Evolutionary conservation across 2,888 invertebrate species (phyloP), one percentile per base, ranked within the genome.

Genomic region (Drosophila nr. perissopoda): DNA sequence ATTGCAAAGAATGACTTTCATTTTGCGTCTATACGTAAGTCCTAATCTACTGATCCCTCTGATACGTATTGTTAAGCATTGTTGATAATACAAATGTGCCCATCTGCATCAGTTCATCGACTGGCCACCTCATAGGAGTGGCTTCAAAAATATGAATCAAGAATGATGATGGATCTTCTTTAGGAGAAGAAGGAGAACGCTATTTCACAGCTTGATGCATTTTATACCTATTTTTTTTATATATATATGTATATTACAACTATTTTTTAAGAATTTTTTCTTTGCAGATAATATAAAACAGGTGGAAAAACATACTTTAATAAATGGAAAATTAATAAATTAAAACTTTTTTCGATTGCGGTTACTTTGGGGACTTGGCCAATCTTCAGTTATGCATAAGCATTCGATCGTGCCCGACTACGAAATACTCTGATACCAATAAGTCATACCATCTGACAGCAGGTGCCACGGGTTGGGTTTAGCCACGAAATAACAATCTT

Each of bases 1-100:
- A 79, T 63, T 68, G 63, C 65, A 72, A 72, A 61, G 60, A 48
- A 69, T 16, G 76, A 64, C 66, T 68, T 79, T 75, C 54, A 74
- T 76, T 79, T 33, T 49, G 18, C 49, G 27, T 16, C 5, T 27
- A 49, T 4, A 18, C 48, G 25, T 18, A 46, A 58, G 46, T 18
- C 18, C 11, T 7, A 3, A n/a, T 11, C 18, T 16, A 38, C 49
- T 25, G n/a, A 33, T n/a, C 49, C 1, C 29, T 49, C 48, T 2
- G 18, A 16, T 25, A 16, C 25, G 6, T 16, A 25, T 7, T 21
- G n/a, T 13, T 25, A 25, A 46, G 46, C 25, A 16, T 16, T 21
- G 21, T 25, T 21, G 40, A 46, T 46, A 21, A 21, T 7, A 4
- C 16, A 21, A 21, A 25, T 16, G 21, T 16, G 21, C 13, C 46